Percentiles rank a stretch among this genome's conserved stretches.
These are phyloP conservation scores for Dinomys branickii DNA, from an alignment of 2,113 vertebrate species.

Conservation along the genomic window DNA sequence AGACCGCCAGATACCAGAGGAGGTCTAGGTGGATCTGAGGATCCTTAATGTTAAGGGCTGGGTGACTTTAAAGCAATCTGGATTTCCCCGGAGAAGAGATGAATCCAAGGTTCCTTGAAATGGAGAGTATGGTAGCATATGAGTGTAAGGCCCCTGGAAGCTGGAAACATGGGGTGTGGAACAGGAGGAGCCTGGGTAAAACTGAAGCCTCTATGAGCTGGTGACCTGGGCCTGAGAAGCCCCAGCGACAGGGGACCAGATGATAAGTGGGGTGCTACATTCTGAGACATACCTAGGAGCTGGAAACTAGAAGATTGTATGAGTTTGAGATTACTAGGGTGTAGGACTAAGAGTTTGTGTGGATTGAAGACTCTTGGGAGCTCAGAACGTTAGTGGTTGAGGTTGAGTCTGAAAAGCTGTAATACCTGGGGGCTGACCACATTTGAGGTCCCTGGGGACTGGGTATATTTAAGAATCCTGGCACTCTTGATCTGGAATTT, in stretches of 20 bases:
- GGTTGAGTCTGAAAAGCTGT: neutral
- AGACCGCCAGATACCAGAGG: neutral
- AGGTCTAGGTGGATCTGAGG: neutral
- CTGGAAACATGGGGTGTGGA: neutral
- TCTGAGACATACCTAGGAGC: slow-evolving; percentile 29
- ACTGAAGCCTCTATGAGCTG: neutral
- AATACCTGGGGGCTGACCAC: neutral
- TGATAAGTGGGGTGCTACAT: neutral
- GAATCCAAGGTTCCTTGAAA: neutral
- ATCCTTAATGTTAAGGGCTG: neutral
- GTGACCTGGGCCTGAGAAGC: slow-evolving; percentile 31
- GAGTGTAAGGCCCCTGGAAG: neutral
- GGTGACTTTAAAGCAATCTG: neutral
- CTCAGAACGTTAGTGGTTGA: neutral
- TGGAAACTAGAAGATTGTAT: slow-evolving; percentile 13
- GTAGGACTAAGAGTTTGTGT: neutral
- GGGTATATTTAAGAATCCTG: slow-evolving; percentile 33
- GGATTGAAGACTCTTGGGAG: neutral
- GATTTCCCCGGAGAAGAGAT: neutral
- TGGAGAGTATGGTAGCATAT: slow-evolving; percentile 18
- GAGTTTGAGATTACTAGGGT: neutral
- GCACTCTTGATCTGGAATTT: neutral
- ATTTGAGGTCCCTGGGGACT: neutral
- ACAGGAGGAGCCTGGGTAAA: slow-evolving; percentile 43
- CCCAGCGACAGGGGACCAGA: neutral